Conservation (phyloP, 2,113 vertebrate genomes). For the Pholis gunnellus region DNA sequence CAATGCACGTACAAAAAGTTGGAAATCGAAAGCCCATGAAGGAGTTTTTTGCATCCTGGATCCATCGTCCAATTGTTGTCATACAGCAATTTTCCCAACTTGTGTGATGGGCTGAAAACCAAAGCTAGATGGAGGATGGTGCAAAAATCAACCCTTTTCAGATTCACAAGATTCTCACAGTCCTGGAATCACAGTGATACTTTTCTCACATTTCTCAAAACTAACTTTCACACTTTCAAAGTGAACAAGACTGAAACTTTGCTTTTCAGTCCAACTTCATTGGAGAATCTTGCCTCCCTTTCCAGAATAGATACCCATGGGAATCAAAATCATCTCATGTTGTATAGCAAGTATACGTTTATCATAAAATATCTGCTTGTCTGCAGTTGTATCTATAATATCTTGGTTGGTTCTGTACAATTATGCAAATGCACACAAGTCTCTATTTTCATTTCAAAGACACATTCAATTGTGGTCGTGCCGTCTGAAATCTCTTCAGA, state of each 20-base stretch:
- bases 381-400: background rate
- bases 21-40: slow-evolving; percentile 16
- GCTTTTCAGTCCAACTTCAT: background rate
- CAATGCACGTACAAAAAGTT: background rate
- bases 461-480: background rate
- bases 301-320: background rate
- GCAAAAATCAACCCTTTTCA: background rate
- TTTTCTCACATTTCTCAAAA: slow-evolving; percentile 29
- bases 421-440: background rate
- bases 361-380: background rate
- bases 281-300: background rate
- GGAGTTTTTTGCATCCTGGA: background rate
- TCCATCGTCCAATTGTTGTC: background rate
- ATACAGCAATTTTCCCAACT: background rate
- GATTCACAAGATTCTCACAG: slow-evolving; percentile 4
- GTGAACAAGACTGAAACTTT: background rate
- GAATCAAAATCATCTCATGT: background rate
- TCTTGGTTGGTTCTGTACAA: background rate
- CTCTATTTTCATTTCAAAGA: background rate
- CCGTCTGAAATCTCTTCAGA: background rate
- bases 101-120: background rate
- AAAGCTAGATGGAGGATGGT: background rate
- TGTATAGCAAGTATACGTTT: background rate
- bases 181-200: background rate
- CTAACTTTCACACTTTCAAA: slow-evolving; percentile 27